A percentile compares a stretch with the other conserved stretches of the same genome.
phyloP scores from a whole-genome alignment of 2,113 vertebrate species.

The Mohoua ochrocephala region DNA sequence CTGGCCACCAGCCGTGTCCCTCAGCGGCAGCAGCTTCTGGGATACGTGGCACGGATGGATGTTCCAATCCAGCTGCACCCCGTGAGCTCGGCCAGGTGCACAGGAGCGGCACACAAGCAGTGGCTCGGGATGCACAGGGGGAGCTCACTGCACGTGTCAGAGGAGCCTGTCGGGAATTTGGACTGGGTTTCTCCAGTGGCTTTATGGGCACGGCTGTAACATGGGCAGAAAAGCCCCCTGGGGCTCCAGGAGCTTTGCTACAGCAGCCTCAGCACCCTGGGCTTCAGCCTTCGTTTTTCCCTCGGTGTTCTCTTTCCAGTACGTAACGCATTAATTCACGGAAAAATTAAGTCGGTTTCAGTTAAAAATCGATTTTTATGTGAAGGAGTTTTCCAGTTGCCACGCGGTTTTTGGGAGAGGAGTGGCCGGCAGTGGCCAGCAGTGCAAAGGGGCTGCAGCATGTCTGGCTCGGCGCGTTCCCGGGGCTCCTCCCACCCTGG shows the following conservation, averaged over 20 bases:
- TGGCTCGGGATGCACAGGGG: fast-evolving
- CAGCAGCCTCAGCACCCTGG: neutral
- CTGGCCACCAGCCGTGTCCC: fast-evolving
- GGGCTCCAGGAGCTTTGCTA: fast-evolving
- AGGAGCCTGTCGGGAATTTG: fast-evolving
- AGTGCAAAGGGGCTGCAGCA: neutral
- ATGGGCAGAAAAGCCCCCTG: fast-evolving
- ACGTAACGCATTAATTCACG: fast-evolving
- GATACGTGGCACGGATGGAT: fast-evolving
- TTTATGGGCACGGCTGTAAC: fast-evolving
- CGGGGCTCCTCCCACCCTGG: fast-evolving
- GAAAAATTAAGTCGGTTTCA: neutral
- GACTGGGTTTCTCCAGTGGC: neutral
- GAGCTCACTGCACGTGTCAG: fast-evolving
- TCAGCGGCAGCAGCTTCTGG: neutral
- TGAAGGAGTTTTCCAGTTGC: neutral
- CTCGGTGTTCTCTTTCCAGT: neutral
- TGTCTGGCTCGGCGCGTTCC: neutral
- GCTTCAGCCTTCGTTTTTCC: neutral
- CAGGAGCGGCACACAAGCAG: fast-evolving
- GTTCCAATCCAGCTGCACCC: neutral
- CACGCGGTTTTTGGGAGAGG: neutral
- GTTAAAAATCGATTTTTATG: neutral
- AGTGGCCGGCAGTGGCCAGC: too few relatives aligned
- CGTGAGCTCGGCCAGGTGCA: fast-evolving